phyloP scores from a whole-genome alignment of 2,797 vertebrate genomes.

The Macropodus opercularis region DNA sequence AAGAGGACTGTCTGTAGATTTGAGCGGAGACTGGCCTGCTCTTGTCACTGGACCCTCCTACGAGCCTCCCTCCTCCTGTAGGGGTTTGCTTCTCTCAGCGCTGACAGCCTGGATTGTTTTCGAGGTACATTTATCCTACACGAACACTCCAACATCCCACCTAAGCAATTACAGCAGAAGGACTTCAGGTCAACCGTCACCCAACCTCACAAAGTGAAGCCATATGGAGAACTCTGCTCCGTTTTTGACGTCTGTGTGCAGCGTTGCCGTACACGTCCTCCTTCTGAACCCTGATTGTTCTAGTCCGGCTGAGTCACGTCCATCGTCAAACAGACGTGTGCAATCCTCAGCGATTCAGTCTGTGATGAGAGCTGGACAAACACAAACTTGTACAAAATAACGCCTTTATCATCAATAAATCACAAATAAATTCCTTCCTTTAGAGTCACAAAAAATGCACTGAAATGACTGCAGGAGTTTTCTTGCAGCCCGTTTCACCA shows the following conservation, averaged over 20 bases:
- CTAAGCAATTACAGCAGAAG: background rate
- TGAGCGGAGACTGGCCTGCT: too few species aligned
- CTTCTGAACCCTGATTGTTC: conserved; percentile 40
- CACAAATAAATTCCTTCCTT: background rate
- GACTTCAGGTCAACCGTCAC: conserved; percentile 11
- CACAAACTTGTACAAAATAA: conserved; percentile 16
- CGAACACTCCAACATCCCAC: background rate
- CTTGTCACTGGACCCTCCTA: too few species aligned
- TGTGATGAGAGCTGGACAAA: background rate
- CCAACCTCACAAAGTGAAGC: conserved; percentile 23
- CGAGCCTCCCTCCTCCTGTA: background rate
- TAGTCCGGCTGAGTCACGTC: conserved; percentile 27
- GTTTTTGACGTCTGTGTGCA: conserved; percentile 26
- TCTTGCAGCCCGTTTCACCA: conserved; percentile 12
- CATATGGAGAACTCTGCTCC: conserved; percentile 21
- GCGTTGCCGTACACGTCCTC: conserved; percentile 23
- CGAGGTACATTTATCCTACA: background rate
- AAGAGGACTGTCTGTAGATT: conserved; percentile 23
- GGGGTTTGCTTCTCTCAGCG: conserved; percentile 3
- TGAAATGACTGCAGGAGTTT: conserved; percentile 4
- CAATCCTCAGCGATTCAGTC: conserved; percentile 20
- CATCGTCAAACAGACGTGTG: conserved; percentile 42
- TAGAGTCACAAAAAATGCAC: background rate
- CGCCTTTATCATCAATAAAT: conserved; percentile 9
- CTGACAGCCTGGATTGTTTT: conserved; percentile 13